These are phyloP conservation scores for Hypomecis atomaria DNA, from an alignment of 2,888 invertebrate species.

Conservation along the genomic window DNA sequence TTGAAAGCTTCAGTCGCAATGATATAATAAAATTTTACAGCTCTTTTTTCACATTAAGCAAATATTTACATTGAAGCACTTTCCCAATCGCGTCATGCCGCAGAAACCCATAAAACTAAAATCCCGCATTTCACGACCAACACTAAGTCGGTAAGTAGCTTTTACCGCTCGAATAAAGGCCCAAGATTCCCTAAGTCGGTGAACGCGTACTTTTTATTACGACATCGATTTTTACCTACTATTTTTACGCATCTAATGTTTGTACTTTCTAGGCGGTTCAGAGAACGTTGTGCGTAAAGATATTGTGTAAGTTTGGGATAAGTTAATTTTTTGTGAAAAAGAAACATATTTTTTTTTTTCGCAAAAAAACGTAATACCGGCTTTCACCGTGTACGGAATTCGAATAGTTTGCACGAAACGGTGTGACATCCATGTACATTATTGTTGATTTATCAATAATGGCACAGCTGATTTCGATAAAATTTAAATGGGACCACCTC, in stretches of 20 bases:
- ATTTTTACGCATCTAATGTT: not conserved
- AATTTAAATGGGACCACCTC: no score
- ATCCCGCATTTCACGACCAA: constrained; percentile 18
- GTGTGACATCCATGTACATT: no score
- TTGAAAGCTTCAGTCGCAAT: no score
- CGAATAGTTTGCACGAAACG: no score
- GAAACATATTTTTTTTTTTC: not conserved
- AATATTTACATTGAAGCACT: not conserved
- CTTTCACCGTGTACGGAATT: no score
- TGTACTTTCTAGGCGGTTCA: constrained; percentile 5
- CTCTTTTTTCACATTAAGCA: not conserved
- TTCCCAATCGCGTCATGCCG: not conserved
- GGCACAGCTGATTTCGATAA: no score
- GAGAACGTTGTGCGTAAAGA: not conserved
- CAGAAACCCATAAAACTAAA: constrained; percentile 20
- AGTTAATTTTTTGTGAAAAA: no score
- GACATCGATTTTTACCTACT: constrained; percentile 24
- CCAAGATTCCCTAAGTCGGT: constrained; percentile 22
- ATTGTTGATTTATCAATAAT: no score
- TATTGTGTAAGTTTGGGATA: not conserved
- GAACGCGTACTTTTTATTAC: constrained; percentile 23
- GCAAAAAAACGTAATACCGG: no score
- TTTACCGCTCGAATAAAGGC: constrained; percentile 27
- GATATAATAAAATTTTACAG: no score
- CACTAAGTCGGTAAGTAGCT: constrained; percentile 23